phyloP scores from a whole-genome alignment of 2,113 vertebrate genomes.

The Myotis davidii region DNA sequence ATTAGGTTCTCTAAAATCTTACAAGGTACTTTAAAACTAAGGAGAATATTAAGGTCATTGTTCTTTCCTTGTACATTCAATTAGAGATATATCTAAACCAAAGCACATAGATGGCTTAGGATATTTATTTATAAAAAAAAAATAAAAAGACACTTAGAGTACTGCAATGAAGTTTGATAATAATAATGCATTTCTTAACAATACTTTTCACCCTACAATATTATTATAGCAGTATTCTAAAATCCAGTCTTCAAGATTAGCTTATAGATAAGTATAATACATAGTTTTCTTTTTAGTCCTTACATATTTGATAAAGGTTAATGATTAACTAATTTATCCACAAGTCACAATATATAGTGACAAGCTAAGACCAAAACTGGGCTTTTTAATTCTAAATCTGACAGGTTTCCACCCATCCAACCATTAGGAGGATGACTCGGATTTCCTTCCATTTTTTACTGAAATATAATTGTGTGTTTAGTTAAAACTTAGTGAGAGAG shows the following conservation, averaged over 20 bases:
- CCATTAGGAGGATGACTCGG: neutral
- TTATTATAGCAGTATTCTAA: neutral
- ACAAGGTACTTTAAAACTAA: neutral
- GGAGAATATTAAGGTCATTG: constrained; percentile 24
- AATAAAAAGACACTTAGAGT: neutral
- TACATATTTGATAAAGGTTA: neutral
- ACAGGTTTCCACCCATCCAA: neutral
- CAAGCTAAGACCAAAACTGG: neutral
- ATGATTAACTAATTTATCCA: neutral
- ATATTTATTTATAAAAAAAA: neutral
- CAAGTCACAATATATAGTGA: neutral
- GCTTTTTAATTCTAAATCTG: neutral
- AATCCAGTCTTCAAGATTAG: neutral
- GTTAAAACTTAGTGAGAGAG: neutral
- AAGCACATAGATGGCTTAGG: neutral
- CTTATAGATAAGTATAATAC: neutral
- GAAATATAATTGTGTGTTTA: neutral
- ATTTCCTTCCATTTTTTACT: neutral
- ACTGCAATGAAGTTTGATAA: neutral
- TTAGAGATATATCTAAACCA: constrained; percentile 14
- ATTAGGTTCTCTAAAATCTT: constrained; percentile 41
- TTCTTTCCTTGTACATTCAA: neutral
- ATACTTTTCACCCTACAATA: neutral
- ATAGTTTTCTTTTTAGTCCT: neutral
- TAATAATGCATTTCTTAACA: neutral